Evolutionary conservation across 1,140 invertebrate genomes (phyloP).

Genomic region (Saccostrea glomerata): DNA sequence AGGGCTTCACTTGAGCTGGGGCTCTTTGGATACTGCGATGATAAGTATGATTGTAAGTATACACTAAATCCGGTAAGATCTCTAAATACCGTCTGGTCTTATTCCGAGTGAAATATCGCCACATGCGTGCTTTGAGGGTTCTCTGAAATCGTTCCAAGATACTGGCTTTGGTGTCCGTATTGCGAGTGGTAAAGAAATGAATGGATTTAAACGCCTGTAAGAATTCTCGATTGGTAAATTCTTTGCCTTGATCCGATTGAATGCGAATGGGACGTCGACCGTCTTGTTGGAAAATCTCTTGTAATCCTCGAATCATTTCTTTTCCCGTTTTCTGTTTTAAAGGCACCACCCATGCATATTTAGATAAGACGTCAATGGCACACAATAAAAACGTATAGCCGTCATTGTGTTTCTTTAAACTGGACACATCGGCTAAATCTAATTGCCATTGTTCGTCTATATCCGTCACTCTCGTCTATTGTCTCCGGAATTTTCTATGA

Average conservation of each 20-base stretch:
- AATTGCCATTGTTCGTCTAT: no score
- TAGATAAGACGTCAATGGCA: neutral
- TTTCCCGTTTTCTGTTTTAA: neutral
- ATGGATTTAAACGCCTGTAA: neutral
- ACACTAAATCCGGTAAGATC: neutral
- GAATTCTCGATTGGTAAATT: neutral
- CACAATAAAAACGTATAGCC: neutral
- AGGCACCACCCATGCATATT: neutral
- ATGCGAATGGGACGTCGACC: neutral
- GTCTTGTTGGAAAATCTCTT: neutral
- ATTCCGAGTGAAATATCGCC: neutral
- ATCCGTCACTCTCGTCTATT: no score
- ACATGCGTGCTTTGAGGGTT: constrained; percentile 42
- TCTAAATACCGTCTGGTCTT: neutral
- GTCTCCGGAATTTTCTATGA: no score
- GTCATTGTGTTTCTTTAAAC: no score
- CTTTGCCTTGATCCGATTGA: neutral
- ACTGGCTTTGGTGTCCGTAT: constrained; percentile 24
- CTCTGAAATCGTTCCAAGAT: constrained; percentile 43
- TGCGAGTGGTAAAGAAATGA: neutral
- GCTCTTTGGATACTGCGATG: constrained; percentile 48
- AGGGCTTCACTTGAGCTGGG: constrained; percentile 40
- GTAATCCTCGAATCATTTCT: neutral
- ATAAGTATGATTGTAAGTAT: constrained; percentile 20
- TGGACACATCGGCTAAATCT: no score